phyloP scores from a whole-genome alignment of 2,797 vertebrate species.

The Rhinatrema bivittatum region DNA sequence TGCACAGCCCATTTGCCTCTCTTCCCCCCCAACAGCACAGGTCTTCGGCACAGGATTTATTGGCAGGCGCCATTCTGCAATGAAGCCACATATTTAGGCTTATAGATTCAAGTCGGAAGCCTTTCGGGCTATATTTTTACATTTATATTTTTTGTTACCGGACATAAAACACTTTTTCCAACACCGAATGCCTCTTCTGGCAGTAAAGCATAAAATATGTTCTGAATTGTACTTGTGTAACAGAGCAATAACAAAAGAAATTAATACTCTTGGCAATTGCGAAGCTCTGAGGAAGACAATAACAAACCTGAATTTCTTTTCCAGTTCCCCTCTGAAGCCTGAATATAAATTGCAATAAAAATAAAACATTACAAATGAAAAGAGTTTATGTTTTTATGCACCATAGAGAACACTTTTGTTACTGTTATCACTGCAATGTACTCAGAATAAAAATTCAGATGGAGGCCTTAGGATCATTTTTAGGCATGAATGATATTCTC shows the following conservation, averaged over 20 bases:
- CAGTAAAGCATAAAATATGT: conserved; percentile 3
- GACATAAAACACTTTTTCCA: conserved; percentile 3
- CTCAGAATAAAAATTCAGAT: conserved; percentile 39
- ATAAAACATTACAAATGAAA: conserved; percentile 10
- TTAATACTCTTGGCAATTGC: conserved; percentile 18
- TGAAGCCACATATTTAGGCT: too few relatives aligned
- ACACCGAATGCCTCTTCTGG: conserved; percentile 4
- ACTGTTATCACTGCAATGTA: conserved; percentile 31
- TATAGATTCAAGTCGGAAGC: too few relatives aligned
- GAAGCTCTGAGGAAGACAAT: conserved; percentile 12
- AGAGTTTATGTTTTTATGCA: conserved; percentile 2
- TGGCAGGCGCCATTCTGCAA: too few relatives aligned
- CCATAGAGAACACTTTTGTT: conserved; percentile 3
- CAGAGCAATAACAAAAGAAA: conserved; percentile 10
- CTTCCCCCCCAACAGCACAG: too few relatives aligned
- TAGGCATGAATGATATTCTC: too few relatives aligned
- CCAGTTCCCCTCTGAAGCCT: conserved; percentile 18
- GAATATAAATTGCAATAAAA: conserved; percentile 18
- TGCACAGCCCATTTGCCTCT: too few relatives aligned
- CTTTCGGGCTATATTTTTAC: too few relatives aligned
- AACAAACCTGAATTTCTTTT: conserved; percentile 22
- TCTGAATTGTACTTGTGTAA: conserved; percentile 2
- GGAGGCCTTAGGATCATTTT: too few relatives aligned
- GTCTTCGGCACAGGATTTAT: too few relatives aligned
- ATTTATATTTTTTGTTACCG: too few relatives aligned